Percentiles rank a stretch among this genome's conserved stretches.
Evolutionary conservation across 2,797 vertebrate species (phyloP).

Genomic region (Melanotaenia maccullochi): DNA sequence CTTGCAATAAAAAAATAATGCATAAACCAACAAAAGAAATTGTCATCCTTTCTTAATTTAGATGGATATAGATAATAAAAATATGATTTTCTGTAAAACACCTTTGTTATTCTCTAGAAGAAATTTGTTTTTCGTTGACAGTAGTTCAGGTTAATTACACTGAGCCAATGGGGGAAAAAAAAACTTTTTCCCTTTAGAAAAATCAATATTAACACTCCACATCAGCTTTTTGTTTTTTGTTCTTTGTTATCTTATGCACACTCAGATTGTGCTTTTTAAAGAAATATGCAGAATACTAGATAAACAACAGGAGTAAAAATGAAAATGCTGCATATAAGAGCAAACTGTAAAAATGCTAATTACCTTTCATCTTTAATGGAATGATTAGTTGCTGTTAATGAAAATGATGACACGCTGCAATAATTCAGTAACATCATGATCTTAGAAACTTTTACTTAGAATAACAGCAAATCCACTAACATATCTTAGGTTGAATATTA

Average conservation of each 20-base stretch:
- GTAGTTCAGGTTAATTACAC: neutral
- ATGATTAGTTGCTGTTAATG: neutral
- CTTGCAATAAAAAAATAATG: neutral
- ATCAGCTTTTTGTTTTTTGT: neutral
- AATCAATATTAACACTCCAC: conserved; percentile 2
- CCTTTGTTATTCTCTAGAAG: neutral
- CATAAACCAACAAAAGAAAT: neutral
- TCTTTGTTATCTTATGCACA: neutral
- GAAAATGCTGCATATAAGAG: neutral
- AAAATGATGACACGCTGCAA: neutral
- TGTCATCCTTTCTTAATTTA: neutral
- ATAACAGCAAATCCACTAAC: conserved; percentile 23
- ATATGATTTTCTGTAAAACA: neutral
- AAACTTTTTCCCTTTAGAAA: neutral
- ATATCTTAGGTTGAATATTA: conserved; percentile 18
- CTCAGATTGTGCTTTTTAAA: neutral
- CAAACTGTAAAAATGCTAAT: conserved; percentile 4
- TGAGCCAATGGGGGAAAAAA: too few species aligned
- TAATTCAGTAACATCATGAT: neutral
- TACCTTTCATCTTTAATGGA: neutral
- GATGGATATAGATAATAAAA: neutral
- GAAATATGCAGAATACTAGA: neutral
- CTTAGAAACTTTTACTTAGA: conserved; percentile 5
- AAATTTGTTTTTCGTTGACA: neutral
- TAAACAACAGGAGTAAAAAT: neutral